Conservation (phyloP, 2,113 vertebrate species). For the Zonotrichia leucophrys region DNA sequence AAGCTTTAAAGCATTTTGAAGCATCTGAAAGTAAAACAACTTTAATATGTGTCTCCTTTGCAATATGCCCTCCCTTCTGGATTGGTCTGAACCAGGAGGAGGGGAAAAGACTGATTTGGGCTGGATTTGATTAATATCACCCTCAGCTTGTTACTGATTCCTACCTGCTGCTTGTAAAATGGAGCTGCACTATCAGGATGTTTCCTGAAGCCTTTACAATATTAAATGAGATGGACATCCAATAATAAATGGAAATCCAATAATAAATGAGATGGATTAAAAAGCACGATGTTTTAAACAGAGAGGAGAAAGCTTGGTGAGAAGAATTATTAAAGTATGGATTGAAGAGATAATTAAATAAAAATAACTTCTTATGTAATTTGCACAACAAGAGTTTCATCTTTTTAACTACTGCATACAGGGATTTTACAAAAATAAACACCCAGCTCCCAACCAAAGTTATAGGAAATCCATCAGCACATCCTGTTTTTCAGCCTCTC, state of each 20-base stretch:
- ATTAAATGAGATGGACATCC: not conserved
- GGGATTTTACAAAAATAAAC: not conserved
- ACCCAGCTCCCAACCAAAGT: not conserved
- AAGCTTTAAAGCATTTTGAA: not conserved
- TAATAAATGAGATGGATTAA: not conserved
- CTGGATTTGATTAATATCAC: not conserved
- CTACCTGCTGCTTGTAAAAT: not conserved
- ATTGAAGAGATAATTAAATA: not conserved
- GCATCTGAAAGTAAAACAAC: not conserved
- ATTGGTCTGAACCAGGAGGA: not conserved
- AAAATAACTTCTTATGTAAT: not conserved
- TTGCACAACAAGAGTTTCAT: not conserved
- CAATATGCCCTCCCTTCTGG: not conserved
- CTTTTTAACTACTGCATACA: not conserved
- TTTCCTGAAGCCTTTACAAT: not conserved
- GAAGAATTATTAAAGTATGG: not conserved
- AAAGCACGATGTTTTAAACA: not conserved
- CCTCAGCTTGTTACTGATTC: not conserved
- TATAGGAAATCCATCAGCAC: not conserved
- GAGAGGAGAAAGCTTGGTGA: not conserved
- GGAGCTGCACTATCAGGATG: not conserved
- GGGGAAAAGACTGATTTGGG: not conserved
- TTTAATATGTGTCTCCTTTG: not conserved
- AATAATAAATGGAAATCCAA: not conserved
- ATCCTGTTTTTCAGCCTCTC: not conserved